These are phyloP conservation scores for Hoplias malabaricus DNA, from an alignment of 2,113 vertebrate genomes.

Conservation along the genomic window DNA sequence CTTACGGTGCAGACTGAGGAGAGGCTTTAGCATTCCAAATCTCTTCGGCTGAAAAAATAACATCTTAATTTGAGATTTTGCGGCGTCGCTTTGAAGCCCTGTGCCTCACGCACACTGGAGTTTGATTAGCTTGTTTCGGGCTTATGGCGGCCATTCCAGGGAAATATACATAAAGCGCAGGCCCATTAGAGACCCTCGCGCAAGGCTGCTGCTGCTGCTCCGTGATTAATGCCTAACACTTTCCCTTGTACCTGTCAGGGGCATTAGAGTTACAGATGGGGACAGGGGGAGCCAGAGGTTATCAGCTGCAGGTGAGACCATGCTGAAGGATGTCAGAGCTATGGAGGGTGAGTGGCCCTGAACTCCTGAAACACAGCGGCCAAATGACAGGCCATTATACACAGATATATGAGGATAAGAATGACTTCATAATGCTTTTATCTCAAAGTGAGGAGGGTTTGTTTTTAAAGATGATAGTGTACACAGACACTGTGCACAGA, in stretches of 20 bases:
- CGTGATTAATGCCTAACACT: slow-evolving; percentile 67
- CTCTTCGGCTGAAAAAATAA: slow-evolving; percentile 38
- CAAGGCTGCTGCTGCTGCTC: slow-evolving; percentile 16
- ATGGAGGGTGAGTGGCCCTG: slow-evolving; percentile 28
- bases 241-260: slow-evolving; percentile 60
- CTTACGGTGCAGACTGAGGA: slow-evolving; percentile 16
- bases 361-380: background rate
- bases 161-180: slow-evolving; percentile 66
- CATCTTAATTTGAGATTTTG: slow-evolving; percentile 61
- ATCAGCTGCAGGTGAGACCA: slow-evolving; percentile 63
- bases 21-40: slow-evolving; percentile 38
- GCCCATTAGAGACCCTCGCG: slow-evolving; percentile 62
- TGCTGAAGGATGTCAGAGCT: slow-evolving; percentile 55
- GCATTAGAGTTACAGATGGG: slow-evolving; percentile 72
- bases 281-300: slow-evolving; percentile 68
- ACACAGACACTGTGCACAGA: background rate
- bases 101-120: slow-evolving; percentile 52
- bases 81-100: slow-evolving; percentile 61
- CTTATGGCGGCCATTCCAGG: slow-evolving; percentile 48
- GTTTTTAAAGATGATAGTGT: background rate
- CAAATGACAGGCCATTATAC: background rate
- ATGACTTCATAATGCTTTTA: background rate
- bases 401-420: background rate
- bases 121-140: slow-evolving; percentile 66
- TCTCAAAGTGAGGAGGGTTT: background rate